These are phyloP conservation scores for Tetragonula carbonaria DNA, from an alignment of 2,888 invertebrate species.

Conservation along the genomic window DNA sequence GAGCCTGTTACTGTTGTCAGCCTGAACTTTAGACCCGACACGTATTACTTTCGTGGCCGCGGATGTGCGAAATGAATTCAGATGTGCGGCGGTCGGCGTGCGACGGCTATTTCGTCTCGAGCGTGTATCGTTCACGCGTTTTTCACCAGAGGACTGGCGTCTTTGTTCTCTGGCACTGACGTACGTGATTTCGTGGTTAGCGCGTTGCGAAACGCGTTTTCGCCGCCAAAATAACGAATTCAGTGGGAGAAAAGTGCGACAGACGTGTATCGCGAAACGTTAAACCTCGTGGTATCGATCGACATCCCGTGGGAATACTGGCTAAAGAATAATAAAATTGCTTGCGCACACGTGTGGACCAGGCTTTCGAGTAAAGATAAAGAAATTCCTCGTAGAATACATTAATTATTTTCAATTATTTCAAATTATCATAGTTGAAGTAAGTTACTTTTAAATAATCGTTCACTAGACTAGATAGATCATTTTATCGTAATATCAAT, in stretches of 20 bases:
- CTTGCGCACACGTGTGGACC: too few relatives aligned
- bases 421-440: too few relatives aligned
- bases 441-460: neutral
- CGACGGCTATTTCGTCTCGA: constrained; percentile 8
- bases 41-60: constrained; percentile 49
- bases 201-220: neutral
- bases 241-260: neutral
- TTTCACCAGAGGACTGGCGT: neutral
- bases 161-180: neutral
- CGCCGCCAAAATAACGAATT: neutral
- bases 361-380: too few relatives aligned
- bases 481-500: too few relatives aligned
- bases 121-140: neutral
- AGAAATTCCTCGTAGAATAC: too few relatives aligned
- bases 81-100: constrained; percentile 11
- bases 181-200: neutral
- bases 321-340: neutral
- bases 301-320: neutral
- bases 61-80: constrained; percentile 49
- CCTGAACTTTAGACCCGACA: constrained; percentile 59
- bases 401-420: too few relatives aligned
- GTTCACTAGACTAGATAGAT: too few relatives aligned
- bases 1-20: constrained; percentile 24
- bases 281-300: neutral
- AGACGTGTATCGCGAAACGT: neutral